Percentiles rank a stretch among this genome's conserved stretches.
phyloP scores from a whole-genome alignment of 2,888 invertebrate species.

The Ennomos fuscantarius region DNA sequence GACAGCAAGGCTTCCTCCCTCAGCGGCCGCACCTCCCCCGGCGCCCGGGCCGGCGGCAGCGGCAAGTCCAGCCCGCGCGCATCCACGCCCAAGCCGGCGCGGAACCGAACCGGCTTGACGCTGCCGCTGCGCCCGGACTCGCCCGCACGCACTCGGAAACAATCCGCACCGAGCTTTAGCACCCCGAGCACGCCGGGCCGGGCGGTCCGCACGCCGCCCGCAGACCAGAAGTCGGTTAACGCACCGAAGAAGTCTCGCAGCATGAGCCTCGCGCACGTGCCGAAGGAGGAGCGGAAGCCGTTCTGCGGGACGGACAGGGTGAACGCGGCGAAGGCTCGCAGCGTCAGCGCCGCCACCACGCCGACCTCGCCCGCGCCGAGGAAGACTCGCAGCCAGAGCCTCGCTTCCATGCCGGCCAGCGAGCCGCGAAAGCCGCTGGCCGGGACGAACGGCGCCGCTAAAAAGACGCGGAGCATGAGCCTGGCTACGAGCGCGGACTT shows the following conservation, averaged over 20 bases:
- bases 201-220: slow-evolving; percentile 62
- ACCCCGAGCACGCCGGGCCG: slow-evolving; percentile 66
- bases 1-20: slow-evolving; percentile 38
- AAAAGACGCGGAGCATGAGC: slow-evolving; percentile 77
- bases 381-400: slow-evolving; percentile 71
- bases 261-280: slow-evolving; percentile 66
- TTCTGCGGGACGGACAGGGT: slow-evolving; percentile 69
- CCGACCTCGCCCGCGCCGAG: slow-evolving; percentile 52
- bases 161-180: slow-evolving; percentile 75
- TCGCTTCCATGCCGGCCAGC: slow-evolving; percentile 68
- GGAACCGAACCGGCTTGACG: slow-evolving; percentile 55
- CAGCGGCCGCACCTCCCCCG: slow-evolving; percentile 46
- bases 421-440: slow-evolving; percentile 60
- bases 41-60: slow-evolving; percentile 48
- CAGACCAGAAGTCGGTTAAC: slow-evolving; percentile 57
- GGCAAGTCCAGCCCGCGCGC: slow-evolving; percentile 60
- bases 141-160: slow-evolving; percentile 62
- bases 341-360: slow-evolving; percentile 59
- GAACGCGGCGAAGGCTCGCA: slow-evolving; percentile 56
- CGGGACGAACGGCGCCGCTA: slow-evolving; percentile 54
- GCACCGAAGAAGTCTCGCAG: slow-evolving; percentile 76
- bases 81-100: slow-evolving; percentile 61
- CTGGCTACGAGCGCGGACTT: slow-evolving; percentile 61
- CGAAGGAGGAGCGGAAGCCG: slow-evolving; percentile 56
- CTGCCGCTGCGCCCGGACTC: slow-evolving; percentile 62